Evolutionary conservation across 2,797 vertebrate species (phyloP).

Genomic region (Hipposideros larvatus): DNA sequence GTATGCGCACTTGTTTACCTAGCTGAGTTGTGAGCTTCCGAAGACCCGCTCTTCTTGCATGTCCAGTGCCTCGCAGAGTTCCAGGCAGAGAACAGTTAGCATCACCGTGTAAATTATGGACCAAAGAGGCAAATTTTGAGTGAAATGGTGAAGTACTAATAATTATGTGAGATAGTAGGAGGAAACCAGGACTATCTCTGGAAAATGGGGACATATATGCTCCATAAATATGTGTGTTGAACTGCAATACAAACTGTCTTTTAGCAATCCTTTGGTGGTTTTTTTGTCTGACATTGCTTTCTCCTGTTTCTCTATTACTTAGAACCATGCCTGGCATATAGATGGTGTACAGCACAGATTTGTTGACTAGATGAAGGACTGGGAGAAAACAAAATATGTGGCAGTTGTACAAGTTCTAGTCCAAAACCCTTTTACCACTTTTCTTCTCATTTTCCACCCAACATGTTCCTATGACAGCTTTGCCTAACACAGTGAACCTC

Average conservation of each 20-base stretch:
- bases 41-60: not conserved
- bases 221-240: not conserved
- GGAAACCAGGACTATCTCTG: not conserved
- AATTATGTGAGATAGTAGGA: not conserved
- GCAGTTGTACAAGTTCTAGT: not conserved
- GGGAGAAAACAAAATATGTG: not conserved
- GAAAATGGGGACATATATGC: not conserved
- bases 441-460: not conserved
- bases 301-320: not conserved
- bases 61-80: not conserved
- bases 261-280: no score
- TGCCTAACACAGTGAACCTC: not conserved
- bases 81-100: not conserved
- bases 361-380: not conserved
- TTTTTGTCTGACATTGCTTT: not conserved
- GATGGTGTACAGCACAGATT: not conserved
- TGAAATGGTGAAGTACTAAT: not conserved
- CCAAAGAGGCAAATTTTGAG: not conserved
- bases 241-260: not conserved
- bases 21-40: not conserved
- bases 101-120: not conserved
- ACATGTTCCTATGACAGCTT: not conserved
- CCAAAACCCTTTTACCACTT: not conserved
- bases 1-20: not conserved
- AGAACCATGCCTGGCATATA: not conserved